Base-by-base conservation (phyloP, 2,888 invertebrate species). In the Choristoneura rosaceana region DNA sequence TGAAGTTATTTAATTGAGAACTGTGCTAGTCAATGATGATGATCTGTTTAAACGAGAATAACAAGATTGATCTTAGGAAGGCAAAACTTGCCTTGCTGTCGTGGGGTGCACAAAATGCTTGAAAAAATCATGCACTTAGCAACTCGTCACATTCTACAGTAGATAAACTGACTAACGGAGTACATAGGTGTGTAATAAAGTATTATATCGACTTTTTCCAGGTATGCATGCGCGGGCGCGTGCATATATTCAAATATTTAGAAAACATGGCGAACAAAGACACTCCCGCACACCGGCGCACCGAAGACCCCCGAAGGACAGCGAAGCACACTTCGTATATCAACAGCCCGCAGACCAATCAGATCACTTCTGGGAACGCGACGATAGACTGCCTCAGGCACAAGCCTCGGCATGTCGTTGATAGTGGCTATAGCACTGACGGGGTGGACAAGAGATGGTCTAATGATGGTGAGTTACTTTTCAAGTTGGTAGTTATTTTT, bases 171-270 rank as follows among this genome's bases (percentile, higher is more conserved):
- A 15, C 5, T 2, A n/a, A 47, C n/a, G n/a, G 47, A 14, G 5
- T 47, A 4, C 12, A 43, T 43, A 12, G 12, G 47, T 25, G 10
- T 12, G 4, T 25, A 55, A 12, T 25, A 3, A 25, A 55, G 55
- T 4, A 12, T 25, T 55, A 4, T 3, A 55, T 4, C 25, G 17
- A 25, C 14, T 5, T 43, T 62, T 62, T 62, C 14, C 90, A 98
- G 98, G 94, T 98, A 80, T 99, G 98, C 93, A 97, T 97, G 92
- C 96, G 98, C 88, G 99, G 99, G 80, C 96, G 98, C 85, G 97
- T 98, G 85, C 99, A 99, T 91, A 98, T 99, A 82, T 98, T 98
- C 95, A 99, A 99, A 90, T 98, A 97, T 93, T 95, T 99, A 79
- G 98, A 98, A 89, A 97, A 97, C 84, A 97, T 98, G 93, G 97